Percentiles rank a stretch among this genome's conserved stretches.
Conservation (phyloP, 2,113 vertebrate genomes). For the Phrynosoma blainvillii region DNA sequence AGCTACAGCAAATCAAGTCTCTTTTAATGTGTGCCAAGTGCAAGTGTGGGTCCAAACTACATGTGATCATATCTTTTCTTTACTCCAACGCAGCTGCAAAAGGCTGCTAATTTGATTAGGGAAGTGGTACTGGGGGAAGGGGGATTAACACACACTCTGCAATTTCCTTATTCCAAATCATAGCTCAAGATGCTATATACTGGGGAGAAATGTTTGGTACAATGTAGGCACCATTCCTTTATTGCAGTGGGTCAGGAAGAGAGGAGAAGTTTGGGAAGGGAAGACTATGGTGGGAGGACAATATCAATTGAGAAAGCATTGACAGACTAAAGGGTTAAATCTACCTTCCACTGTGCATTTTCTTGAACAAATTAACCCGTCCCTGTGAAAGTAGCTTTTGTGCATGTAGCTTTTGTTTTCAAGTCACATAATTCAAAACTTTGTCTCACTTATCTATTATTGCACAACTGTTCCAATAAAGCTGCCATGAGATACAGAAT, state of each 20-base stretch:
- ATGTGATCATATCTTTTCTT: background rate
- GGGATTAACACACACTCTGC: background rate
- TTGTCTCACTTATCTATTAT: background rate
- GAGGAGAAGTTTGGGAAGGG: too few species aligned
- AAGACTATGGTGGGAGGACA: background rate
- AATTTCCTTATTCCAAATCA: background rate
- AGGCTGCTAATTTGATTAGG: background rate
- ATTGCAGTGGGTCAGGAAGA: too few species aligned
- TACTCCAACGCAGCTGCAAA: background rate
- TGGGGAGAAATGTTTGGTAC: background rate
- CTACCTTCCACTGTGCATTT: background rate
- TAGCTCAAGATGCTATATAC: background rate
- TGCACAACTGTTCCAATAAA: background rate
- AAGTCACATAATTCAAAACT: background rate
- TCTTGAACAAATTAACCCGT: background rate
- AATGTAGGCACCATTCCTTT: background rate
- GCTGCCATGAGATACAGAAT: background rate
- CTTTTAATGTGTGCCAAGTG: conserved; percentile 19
- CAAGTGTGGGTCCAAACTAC: conserved; percentile 2
- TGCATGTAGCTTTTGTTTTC: background rate
- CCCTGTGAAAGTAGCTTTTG: background rate
- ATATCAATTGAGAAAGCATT: background rate
- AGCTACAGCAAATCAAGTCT: conserved; percentile 6
- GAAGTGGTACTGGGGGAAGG: background rate
- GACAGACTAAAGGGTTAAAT: background rate